Percentiles rank a stretch among this genome's conserved stretches.
Evolutionary conservation across 2,888 invertebrate genomes (phyloP).

Genomic region (Meandrusa payeni): DNA sequence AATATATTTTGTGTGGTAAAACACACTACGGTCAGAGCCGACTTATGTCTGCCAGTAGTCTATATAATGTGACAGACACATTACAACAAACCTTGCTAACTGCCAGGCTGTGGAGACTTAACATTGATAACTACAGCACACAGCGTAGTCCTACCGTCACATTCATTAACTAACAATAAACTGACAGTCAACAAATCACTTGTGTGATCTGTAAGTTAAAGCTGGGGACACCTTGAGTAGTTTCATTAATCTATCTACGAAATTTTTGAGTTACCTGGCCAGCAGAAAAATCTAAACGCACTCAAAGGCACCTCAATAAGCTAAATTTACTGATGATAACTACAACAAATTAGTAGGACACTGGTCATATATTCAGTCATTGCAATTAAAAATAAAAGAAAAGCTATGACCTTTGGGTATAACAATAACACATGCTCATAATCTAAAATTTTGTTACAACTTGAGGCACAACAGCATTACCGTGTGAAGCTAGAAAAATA

Average conservation of each 20-base stretch:
- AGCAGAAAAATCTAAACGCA: slow-evolving; percentile 38
- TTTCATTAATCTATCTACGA: slow-evolving; percentile 26
- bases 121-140: slow-evolving; percentile 27
- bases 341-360: slow-evolving; percentile 53
- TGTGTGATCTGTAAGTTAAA: slow-evolving; percentile 43
- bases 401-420: slow-evolving; percentile 52
- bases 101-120: slow-evolving; percentile 11
- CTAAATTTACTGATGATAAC: slow-evolving; percentile 28
- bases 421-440: slow-evolving; percentile 51
- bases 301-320: slow-evolving; percentile 32
- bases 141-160: slow-evolving; percentile 67
- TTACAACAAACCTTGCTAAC: slow-evolving; percentile 20
- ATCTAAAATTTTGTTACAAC: slow-evolving; percentile 56
- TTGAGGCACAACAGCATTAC: slow-evolving; percentile 66
- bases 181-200: slow-evolving; percentile 66
- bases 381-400: slow-evolving; percentile 54
- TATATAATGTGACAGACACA: slow-evolving; percentile 15
- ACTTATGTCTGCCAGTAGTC: slow-evolving; percentile 32
- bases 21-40: too few species aligned
- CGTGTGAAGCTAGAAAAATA: slow-evolving; percentile 70
- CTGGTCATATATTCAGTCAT: slow-evolving; percentile 43
- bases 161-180: slow-evolving; percentile 58
- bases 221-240: slow-evolving; percentile 33
- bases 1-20: slow-evolving; percentile 46
- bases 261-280: slow-evolving; percentile 41